Base-by-base conservation (phyloP, 92 coral and sea anemone species). In the Ricordea florida region DNA sequence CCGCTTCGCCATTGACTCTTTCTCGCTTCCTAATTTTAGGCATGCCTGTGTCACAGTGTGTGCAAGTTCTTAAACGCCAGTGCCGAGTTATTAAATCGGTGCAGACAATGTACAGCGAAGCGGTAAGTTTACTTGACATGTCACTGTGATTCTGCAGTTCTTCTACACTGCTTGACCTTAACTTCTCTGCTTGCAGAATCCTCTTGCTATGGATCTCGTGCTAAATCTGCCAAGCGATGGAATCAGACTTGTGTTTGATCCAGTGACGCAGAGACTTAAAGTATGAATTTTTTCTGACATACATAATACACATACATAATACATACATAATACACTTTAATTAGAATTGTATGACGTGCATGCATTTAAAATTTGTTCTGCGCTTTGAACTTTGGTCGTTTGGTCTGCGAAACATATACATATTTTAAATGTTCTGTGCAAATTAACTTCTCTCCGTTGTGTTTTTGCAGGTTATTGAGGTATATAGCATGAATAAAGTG, bases 101-200 rank as follows among this genome's bases (percentile, higher is more conserved):
- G 6, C 97, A 96, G 76, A 96, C 90, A 2, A 96, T 96, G 92
- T 96, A 96, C 85, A 96, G 99, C 79, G 99, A 96, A 69, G 99
- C 99, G 72, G 99, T 96, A 65, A 82, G 89, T 61, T 3, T 13
- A 5, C 1, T 51, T 36, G 1, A 17, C 58, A 28, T 29, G 23
- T 10, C 29, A 33, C 1, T 9, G 62, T n/a, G 45, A 25, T 4
- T 31, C 15, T 3, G 13, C 14, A 14, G n/a, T 3, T 16, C n/a
- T 32, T 15, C 8, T 55, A 2, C 3, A 26, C 18, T 35, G 10
- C n/a, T n/a, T n/a, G 47, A 10, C 2, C 25, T 6, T 37, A 13
- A 5, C 27, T 37, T 27, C 9, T 48, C 37, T 31, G 11, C 18
- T 55, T 16, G 10, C 35, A 96, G 99, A 96, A 96, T 57, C 99